phyloP scores from a whole-genome alignment of 2,113 vertebrate species.

The Antidorcas marsupialis region DNA sequence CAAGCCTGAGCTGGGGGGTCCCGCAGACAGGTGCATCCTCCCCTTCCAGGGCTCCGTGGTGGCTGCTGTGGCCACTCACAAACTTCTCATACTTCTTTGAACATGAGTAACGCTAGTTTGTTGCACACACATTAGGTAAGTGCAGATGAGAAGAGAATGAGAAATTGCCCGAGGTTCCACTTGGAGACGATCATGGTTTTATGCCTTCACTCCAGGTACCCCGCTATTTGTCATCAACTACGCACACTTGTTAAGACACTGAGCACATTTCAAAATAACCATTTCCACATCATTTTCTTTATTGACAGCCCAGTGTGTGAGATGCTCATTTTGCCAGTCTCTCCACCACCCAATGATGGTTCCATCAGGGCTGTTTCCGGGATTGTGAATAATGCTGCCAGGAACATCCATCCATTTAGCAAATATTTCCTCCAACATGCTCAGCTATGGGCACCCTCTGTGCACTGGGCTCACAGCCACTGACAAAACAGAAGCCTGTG shows the following conservation, averaged over 20 bases:
- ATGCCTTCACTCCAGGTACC: fast-evolving
- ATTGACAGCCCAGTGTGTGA: background rate
- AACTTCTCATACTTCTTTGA: background rate
- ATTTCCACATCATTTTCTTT: background rate
- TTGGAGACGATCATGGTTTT: background rate
- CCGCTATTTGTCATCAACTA: background rate
- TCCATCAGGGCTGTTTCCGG: background rate
- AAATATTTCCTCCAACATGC: background rate
- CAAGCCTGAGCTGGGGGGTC: background rate
- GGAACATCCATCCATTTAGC: background rate
- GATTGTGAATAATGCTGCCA: background rate
- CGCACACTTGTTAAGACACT: background rate
- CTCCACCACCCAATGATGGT: fast-evolving
- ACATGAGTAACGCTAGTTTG: background rate
- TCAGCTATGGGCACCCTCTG: background rate
- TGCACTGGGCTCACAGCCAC: background rate
- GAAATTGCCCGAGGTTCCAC: fast-evolving
- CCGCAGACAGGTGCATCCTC: background rate
- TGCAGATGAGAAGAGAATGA: background rate
- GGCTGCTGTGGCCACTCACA: background rate
- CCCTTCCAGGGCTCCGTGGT: background rate
- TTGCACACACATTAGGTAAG: background rate
- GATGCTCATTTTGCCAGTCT: background rate
- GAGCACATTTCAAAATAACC: background rate
- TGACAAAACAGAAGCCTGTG: background rate